Evolutionary conservation across 1,140 invertebrate species (phyloP).

Genomic region (Grapholita molesta): DNA sequence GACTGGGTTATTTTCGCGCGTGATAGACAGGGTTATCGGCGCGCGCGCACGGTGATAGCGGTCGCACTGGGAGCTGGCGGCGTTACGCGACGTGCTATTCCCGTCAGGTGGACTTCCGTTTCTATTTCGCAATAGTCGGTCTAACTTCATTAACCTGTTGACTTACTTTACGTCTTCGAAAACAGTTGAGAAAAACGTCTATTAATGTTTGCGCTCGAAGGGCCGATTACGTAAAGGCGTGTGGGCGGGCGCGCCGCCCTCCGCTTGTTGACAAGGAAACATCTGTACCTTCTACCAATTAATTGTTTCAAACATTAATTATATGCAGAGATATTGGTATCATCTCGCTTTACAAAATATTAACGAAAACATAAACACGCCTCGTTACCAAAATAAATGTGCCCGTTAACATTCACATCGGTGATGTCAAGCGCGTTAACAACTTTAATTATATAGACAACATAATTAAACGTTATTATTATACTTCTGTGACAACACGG

Average conservation of each 20-base stretch:
- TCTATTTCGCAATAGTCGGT: slow-evolving; percentile 63
- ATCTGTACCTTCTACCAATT: slow-evolving; percentile 25
- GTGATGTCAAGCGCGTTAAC: slow-evolving; percentile 6
- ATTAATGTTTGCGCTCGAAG: slow-evolving; percentile 16
- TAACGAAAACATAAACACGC: not conserved
- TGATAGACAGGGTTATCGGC: slow-evolving; percentile 56
- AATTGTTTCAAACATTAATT: not conserved
- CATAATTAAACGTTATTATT: not conserved
- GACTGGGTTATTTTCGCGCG: slow-evolving; percentile 68
- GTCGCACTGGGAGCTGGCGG: slow-evolving; percentile 60
- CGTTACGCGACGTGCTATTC: slow-evolving; percentile 68
- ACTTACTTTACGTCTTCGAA: slow-evolving; percentile 25
- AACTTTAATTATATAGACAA: slow-evolving; percentile 6
- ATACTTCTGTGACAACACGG: not conserved
- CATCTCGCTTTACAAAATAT: not conserved
- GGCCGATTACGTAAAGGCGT: slow-evolving; percentile 37
- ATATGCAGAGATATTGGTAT: not conserved
- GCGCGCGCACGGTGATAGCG: slow-evolving; percentile 64
- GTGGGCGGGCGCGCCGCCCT: slow-evolving; percentile 57
- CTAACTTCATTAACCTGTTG: slow-evolving; percentile 61
- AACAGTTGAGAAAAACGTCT: slow-evolving; percentile 24
- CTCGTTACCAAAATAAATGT: not conserved
- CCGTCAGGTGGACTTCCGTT: slow-evolving; percentile 70
- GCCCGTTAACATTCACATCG: not conserved
- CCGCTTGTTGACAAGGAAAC: slow-evolving; percentile 19